Conservation (phyloP, 2,113 vertebrate genomes). For the Passer montanus region DNA sequence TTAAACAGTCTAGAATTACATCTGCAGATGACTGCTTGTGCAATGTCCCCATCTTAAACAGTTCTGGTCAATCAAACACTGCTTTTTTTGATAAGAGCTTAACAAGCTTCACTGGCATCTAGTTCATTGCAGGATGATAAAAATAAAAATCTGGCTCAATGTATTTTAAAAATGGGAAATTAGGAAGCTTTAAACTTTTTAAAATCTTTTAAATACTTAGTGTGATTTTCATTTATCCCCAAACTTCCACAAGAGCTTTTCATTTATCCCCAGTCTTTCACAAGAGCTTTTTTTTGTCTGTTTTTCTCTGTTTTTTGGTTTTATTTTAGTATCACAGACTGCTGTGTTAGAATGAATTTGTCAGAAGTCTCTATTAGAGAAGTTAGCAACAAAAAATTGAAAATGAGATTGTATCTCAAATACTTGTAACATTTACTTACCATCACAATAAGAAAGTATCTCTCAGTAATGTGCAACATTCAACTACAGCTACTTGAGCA, state of each 20-base stretch:
- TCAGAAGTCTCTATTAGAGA: not conserved
- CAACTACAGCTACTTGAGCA: not conserved
- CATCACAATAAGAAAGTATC: not conserved
- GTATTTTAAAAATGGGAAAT: not conserved
- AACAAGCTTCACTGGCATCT: not conserved
- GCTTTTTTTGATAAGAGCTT: not conserved
- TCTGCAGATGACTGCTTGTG: not conserved
- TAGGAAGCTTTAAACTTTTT: not conserved
- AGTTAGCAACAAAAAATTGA: not conserved
- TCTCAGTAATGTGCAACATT: not conserved
- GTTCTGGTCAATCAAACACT: not conserved
- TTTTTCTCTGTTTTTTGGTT: not conserved
- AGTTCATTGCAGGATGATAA: not conserved
- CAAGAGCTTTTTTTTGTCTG: not conserved
- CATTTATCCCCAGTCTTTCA: not conserved
- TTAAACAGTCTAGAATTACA: not conserved
- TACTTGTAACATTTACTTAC: not conserved
- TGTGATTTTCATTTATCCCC: constrained; percentile 26
- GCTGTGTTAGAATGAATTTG: not conserved
- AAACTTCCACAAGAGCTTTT: not conserved
- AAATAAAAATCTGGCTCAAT: not conserved
- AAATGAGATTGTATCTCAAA: not conserved
- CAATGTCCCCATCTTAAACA: not conserved
- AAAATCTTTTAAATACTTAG: not conserved
- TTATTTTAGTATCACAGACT: not conserved